Evolutionary conservation across 2,888 invertebrate genomes (phyloP), one percentile per base, ranked within the genome.

Genomic region (Pristionchus maxplancki): DNA sequence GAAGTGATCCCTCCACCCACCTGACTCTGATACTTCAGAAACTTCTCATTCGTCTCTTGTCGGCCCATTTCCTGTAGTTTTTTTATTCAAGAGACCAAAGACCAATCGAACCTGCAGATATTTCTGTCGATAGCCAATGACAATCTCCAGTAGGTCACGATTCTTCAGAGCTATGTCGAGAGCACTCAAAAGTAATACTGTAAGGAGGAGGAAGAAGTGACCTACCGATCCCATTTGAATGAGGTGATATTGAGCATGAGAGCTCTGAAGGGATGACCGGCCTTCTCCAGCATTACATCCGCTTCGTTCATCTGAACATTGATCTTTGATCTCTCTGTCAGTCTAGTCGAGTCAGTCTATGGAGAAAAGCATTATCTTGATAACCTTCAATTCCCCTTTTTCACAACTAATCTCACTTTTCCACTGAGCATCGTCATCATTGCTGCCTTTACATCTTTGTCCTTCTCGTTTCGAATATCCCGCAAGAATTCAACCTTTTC

Each of bases 121-220:
- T 91, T 96, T 96, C 93, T 96, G 96, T 88, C 97, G 95, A 91
- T 96, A 96, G 62, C 96, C 96, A 84, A 97, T 95, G n/a, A 97
- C 97, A 11, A 96, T 96, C 92, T 97, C 97, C 31, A 97, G 95
- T 92, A 97, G 96, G 6, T 96, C 96, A 94, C 97, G 96, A 95
- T 97, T 96, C 93, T 97, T 97, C 6, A 96, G 95, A 0, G 97
- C 97, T 90, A 97, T 95, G 93, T 97, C 97, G 88, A 97, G 95
- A 1, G 97, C 97, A 93, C 97, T 94, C 74, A 48, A 90, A 48
- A 8, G 44, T 6, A 4, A 24, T 2, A 11, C 1, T 6, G 34
- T 58, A 17, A 24, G 58, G 20, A 17, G 20, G n/a, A n/a, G 24
- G 44, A 74, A 11, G 3, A 6, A 71, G 9, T 44, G 78, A 50